These are phyloP conservation scores for Typhlichthys eigenmanni DNA, from an alignment of 2,797 vertebrate genomes.

Conservation along the genomic window DNA sequence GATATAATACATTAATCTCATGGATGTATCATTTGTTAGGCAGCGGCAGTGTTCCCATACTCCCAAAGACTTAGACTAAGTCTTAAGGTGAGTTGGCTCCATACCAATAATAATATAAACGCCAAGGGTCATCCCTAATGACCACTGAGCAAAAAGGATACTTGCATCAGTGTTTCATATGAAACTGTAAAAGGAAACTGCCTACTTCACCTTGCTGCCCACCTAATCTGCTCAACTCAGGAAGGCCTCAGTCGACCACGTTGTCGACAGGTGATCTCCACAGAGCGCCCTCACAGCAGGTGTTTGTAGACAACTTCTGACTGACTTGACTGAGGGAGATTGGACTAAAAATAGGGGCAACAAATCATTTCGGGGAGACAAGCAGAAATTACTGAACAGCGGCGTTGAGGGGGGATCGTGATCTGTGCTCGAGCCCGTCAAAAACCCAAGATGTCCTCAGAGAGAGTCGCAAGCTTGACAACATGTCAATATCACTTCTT, in stretches of 20 bases:
- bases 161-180: slow-evolving; percentile 29
- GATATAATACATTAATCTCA: too few relatives aligned
- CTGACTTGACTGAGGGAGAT: slow-evolving; percentile 70
- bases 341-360: slow-evolving; percentile 79
- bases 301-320: slow-evolving; percentile 72
- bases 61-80: slow-evolving; percentile 16
- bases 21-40: slow-evolving; percentile 8
- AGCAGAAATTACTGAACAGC: slow-evolving; percentile 78
- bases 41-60: slow-evolving; percentile 14
- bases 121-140: slow-evolving; percentile 28
- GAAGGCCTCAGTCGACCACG: slow-evolving; percentile 51
- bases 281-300: slow-evolving; percentile 68
- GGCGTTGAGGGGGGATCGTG: slow-evolving; percentile 64
- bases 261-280: slow-evolving; percentile 70
- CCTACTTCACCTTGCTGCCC: slow-evolving; percentile 35
- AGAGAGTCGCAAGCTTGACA: slow-evolving; percentile 80
- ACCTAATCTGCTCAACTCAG: slow-evolving; percentile 47
- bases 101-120: slow-evolving; percentile 15
- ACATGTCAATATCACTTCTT: slow-evolving; percentile 83
- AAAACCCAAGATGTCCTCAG: slow-evolving; percentile 76
- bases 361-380: slow-evolving; percentile 77
- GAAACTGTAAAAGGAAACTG: slow-evolving; percentile 42
- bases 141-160: slow-evolving; percentile 24
- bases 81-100: slow-evolving; percentile 6
- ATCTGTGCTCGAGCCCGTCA: slow-evolving; percentile 76